phyloP scores from a whole-genome alignment of 2,113 vertebrate species.

The Oenanthe oenanthe region DNA sequence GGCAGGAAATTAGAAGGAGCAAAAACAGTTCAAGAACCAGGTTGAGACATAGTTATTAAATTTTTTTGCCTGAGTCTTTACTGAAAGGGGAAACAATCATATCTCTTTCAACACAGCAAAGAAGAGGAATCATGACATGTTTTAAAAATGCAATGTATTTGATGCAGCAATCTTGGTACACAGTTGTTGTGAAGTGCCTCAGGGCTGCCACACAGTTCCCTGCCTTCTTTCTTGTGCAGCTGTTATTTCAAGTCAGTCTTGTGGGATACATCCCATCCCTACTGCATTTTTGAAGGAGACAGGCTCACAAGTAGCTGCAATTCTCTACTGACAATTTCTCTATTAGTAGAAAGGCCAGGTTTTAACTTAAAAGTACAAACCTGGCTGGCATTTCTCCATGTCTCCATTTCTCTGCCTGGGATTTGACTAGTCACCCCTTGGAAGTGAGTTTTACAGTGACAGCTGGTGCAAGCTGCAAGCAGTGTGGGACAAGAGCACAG shows the following conservation, averaged over 20 bases:
- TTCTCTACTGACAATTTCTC: background rate
- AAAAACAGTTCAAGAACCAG: conserved; percentile 31
- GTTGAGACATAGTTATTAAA: conserved; percentile 7
- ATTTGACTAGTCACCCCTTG: background rate
- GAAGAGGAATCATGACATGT: background rate
- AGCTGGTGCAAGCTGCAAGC: too few relatives aligned
- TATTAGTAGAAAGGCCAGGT: background rate
- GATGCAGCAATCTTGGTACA: background rate
- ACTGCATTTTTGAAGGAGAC: background rate
- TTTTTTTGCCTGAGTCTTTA: conserved; percentile 21
- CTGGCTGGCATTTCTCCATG: background rate
- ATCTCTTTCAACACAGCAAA: conserved; percentile 31
- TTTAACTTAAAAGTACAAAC: background rate
- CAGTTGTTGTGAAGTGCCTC: background rate
- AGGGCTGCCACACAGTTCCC: background rate
- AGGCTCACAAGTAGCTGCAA: background rate
- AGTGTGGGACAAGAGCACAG: background rate
- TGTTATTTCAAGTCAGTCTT: conserved; percentile 25
- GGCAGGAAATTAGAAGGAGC: conserved; percentile 52
- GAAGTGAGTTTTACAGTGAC: background rate
- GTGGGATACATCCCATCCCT: background rate
- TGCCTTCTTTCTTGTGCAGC: background rate
- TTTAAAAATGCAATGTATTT: conserved; percentile 27
- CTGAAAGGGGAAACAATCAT: conserved; percentile 33
- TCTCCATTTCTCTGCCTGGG: background rate